Percentiles rank a stretch among this genome's conserved stretches.
Evolutionary conservation across 92 coral and sea anemone genomes (phyloP).

Genomic region (Parazoanthus darwini): DNA sequence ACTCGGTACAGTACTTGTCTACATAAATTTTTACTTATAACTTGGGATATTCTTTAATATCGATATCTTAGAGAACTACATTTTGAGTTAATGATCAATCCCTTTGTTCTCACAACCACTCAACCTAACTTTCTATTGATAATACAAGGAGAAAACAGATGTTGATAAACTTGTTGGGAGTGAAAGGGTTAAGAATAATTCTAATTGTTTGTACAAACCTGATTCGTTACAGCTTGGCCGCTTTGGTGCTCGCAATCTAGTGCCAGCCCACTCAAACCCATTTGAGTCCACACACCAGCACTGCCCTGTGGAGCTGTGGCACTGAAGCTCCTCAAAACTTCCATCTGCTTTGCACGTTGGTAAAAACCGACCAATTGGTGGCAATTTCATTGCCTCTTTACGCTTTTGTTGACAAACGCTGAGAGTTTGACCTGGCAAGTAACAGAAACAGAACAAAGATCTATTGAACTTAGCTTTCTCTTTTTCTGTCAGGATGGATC

Average conservation of each 20-base stretch:
- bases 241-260: constrained; percentile 36
- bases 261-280: constrained; percentile 85
- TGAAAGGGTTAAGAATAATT: not conserved
- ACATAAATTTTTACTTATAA: no score
- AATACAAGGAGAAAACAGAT: no score
- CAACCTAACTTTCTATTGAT: not conserved
- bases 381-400: constrained; percentile 72
- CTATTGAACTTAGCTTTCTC: not conserved
- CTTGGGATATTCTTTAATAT: no score
- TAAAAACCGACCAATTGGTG: constrained; percentile 83
- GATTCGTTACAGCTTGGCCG: constrained; percentile 9
- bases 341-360: constrained; percentile 92
- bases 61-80: no score
- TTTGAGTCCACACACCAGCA: constrained; percentile 96
- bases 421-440: constrained; percentile 50
- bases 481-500: no score
- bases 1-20: no score
- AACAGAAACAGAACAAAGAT: not conserved
- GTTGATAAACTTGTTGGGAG: not conserved
- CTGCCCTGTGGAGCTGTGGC: constrained; percentile 89
- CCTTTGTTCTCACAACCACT: no score
- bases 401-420: constrained; percentile 72
- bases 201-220: not conserved
- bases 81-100: no score
- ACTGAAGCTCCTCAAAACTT: constrained; percentile 80